Evolutionary conservation across 2,797 vertebrate genomes (phyloP).

Genomic region (Sorex maritimensis): DNA sequence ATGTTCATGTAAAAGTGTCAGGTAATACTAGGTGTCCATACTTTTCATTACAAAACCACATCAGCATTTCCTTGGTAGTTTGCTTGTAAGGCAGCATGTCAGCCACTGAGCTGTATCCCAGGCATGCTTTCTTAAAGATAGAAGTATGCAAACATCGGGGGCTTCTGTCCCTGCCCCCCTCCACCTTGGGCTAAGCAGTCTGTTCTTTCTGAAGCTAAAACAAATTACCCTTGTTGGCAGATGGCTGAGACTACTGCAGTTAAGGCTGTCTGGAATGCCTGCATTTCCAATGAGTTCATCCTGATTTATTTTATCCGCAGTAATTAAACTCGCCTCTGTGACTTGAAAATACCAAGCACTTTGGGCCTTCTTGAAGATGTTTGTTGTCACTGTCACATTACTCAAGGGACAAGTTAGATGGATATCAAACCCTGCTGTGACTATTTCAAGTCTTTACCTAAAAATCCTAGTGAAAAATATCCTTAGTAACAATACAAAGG

Average conservation of each 20-base stretch:
- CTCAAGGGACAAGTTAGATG: conserved; percentile 7
- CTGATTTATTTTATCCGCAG: conserved; percentile 91
- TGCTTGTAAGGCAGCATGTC: no score
- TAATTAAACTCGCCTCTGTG: conserved; percentile 87
- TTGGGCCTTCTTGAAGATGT: conserved; percentile 24
- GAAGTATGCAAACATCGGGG: neutral
- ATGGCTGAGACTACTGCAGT: conserved; percentile 87
- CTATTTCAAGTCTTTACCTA: neutral
- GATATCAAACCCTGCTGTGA: no score
- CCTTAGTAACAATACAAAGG: neutral
- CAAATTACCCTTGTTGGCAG: conserved; percentile 83
- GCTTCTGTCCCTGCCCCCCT: neutral
- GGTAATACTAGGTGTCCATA: no score
- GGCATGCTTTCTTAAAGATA: conserved; percentile 12
- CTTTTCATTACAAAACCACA: neutral
- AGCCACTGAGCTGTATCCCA: no score
- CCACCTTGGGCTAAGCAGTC: conserved; percentile 67
- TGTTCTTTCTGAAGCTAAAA: conserved; percentile 73
- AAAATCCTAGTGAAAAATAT: neutral
- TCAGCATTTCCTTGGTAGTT: neutral
- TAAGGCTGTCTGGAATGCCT: conserved; percentile 77
- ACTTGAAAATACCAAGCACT: conserved; percentile 83
- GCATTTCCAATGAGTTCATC: conserved; percentile 86
- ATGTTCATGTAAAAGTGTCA: no score
- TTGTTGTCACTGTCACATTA: conserved; percentile 1